These are phyloP conservation scores for Manis crassicaudata DNA, from an alignment of 2,797 vertebrate species.

Conservation along the genomic window DNA sequence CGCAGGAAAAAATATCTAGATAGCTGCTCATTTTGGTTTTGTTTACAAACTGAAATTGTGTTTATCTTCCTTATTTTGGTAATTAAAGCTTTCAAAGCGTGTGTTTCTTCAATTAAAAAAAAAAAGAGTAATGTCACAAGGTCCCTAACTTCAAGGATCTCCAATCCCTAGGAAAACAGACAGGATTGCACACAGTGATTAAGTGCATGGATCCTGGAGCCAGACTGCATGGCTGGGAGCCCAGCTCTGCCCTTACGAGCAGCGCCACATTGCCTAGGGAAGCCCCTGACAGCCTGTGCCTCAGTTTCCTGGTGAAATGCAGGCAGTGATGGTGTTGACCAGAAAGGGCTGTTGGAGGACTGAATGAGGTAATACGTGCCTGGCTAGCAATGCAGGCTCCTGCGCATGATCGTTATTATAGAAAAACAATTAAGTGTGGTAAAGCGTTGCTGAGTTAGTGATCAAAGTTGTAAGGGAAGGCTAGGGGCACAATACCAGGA, in stretches of 20 bases:
- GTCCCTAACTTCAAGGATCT: not conserved
- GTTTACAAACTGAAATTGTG: not conserved
- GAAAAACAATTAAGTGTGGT: too few species aligned
- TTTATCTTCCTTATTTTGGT: not conserved
- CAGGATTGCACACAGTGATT: accelerated
- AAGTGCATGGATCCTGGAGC: not conserved
- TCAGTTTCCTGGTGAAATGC: not conserved
- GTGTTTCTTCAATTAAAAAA: not conserved
- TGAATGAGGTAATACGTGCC: accelerated
- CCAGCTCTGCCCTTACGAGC: not conserved
- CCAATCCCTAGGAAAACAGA: not conserved
- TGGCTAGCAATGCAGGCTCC: too few species aligned
- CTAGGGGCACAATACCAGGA: accelerated
- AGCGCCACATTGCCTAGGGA: accelerated
- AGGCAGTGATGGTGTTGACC: accelerated
- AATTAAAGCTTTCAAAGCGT: not conserved
- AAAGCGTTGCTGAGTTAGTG: not conserved
- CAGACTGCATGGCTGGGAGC: not conserved
- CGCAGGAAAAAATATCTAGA: not conserved
- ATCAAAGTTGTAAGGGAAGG: not conserved
- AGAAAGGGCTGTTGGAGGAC: accelerated
- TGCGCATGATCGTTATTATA: too few species aligned
- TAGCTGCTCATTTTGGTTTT: not conserved
- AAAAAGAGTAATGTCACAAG: too few species aligned
- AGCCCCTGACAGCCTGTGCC: not conserved